Evolutionary conservation across 2,888 invertebrate species (phyloP), one percentile per base, ranked within the genome.

Genomic region (Lepidocyrtoides sp.): DNA sequence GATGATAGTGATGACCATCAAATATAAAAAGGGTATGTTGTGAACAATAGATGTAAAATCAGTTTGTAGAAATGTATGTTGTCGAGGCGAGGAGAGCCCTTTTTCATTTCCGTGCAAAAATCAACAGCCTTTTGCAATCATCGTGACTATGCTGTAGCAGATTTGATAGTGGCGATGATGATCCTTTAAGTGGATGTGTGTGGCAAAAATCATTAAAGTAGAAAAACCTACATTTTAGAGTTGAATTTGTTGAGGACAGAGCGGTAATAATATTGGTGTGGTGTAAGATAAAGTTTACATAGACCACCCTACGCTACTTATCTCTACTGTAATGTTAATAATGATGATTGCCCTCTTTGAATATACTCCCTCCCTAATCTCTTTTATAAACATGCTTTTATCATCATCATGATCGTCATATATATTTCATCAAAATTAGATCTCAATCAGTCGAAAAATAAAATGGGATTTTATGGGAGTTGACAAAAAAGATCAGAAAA

Each of bases 51-150:
- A 23, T 60, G 20, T 36, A 36, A 69, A 8, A 36, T 69, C 66
- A 69, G 36, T 10, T 36, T 36, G 17, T 69, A 32, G 17, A 29
- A 8, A 26, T 54, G 41, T 23, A 57, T 29, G 48, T 51, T n/a
- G 32, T 12, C 17, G 36, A 48, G 8, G 26, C 48, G 14, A 7
- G 2, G 51, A 29, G 54, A 77, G 14, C 60, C 32, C 79, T 44
- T 84, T 69, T 69, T 84, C 84, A 69, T 84, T 84, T 84, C 84
- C 84, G 84, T 72, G 84, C 84, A 69, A 72, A 60, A 83, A 75
- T 23, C 32, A 51, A 81, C 57, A 54, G 8, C 32, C 5, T 20
- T 79, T 79, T 54, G 79, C 79, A 79, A 79, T 79, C 57, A 69
- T 69, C 69, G 69, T 41, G 69, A 69, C 41, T 17, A 20, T 69